phyloP scores from a whole-genome alignment of 2,797 vertebrate species.

The Urocyon cinereoargenteus region DNA sequence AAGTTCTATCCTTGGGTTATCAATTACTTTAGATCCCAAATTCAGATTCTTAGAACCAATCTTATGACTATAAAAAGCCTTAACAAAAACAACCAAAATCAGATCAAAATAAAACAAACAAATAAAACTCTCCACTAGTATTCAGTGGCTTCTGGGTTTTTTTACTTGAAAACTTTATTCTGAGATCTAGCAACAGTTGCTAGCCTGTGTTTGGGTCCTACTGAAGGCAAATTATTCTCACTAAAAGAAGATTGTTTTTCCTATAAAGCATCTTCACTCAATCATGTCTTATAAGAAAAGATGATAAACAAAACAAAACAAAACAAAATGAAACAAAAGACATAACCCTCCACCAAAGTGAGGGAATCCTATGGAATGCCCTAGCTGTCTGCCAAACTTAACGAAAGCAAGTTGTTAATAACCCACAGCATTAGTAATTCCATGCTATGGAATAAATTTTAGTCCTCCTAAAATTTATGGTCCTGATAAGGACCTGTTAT shows the following conservation, averaged over 20 bases:
- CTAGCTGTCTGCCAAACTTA: not conserved
- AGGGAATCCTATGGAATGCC: not conserved
- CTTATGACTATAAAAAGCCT: not conserved
- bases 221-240: conserved; percentile 6
- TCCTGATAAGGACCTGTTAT: not conserved
- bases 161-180: not conserved
- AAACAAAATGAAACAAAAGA: not conserved
- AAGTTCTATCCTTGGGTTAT: not conserved
- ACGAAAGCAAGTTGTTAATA: not conserved
- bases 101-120: not conserved
- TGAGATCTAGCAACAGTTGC: not conserved
- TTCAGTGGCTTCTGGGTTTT: not conserved
- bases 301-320: not conserved
- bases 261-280: not conserved
- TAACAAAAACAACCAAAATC: not conserved
- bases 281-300: not conserved
- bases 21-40: conserved; percentile 4
- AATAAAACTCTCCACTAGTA: not conserved
- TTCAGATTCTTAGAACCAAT: not conserved
- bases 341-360: not conserved
- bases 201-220: not conserved
- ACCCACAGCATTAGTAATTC: not conserved
- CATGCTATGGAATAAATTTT: not conserved
- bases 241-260: not conserved
- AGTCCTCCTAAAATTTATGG: not conserved